Conservation (phyloP, 1,140 invertebrate genomes). For the Sminthurinus signatus region DNA sequence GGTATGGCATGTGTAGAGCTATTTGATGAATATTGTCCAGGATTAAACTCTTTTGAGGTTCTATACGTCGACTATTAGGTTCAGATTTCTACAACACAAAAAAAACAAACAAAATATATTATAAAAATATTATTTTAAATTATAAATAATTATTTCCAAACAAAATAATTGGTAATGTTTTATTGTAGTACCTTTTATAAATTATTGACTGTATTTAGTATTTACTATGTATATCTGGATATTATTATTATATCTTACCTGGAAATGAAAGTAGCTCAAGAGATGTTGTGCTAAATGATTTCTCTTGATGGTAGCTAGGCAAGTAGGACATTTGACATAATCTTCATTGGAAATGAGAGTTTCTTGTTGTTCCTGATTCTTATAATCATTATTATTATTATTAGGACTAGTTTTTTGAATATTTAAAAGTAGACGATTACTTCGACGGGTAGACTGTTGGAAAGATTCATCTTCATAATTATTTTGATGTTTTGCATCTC, state of each 20-base stretch:
- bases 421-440: no score
- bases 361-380: no score
- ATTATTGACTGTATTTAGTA: no score
- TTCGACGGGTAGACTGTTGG: no score
- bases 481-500: neutral
- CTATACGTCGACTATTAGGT: neutral
- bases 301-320: slow-evolving; percentile 12
- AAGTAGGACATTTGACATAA: slow-evolving; percentile 20
- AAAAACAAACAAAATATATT: neutral
- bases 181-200: no score
- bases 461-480: no score
- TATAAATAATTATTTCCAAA: neutral
- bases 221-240: no score
- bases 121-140: slow-evolving; percentile 1
- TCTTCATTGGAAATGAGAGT: no score
- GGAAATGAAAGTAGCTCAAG: slow-evolving; percentile 25
- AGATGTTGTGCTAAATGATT: slow-evolving; percentile 24
- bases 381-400: no score
- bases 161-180: neutral
- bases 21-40: slow-evolving; percentile 26
- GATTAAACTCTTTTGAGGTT: slow-evolving; percentile 20
- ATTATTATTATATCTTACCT: slow-evolving; percentile 24
- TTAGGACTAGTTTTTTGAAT: no score
- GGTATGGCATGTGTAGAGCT: slow-evolving; percentile 14
- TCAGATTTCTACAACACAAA: slow-evolving; percentile 11